These are phyloP conservation scores for Xenopus petersii DNA, from an alignment of 2,797 vertebrate species.

Conservation along the genomic window DNA sequence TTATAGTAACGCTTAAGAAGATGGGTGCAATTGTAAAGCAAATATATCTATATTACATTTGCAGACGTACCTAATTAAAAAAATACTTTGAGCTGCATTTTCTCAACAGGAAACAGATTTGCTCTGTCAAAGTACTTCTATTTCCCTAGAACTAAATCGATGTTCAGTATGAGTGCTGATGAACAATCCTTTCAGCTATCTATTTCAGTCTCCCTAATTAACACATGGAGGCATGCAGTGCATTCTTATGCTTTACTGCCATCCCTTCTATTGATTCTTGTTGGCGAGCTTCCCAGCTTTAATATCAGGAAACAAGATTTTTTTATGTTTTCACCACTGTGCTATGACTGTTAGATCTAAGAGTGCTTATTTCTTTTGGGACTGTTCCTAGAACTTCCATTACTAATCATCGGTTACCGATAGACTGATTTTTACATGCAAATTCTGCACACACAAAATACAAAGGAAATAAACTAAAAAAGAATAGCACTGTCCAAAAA, in stretches of 20 bases:
- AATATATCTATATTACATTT: not conserved
- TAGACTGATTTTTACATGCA: too few species aligned
- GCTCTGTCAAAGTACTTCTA: not conserved
- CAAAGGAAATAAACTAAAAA: too few species aligned
- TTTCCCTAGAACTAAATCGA: slow-evolving; percentile 1
- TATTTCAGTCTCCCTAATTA: slow-evolving; percentile 34
- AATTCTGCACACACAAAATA: not conserved
- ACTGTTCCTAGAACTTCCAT: not conserved
- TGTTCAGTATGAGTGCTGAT: slow-evolving; percentile 2
- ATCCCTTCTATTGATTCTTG: slow-evolving; percentile 32
- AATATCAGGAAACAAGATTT: slow-evolving; percentile 19
- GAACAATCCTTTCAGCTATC: slow-evolving; percentile 20
- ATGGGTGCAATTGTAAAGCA: too few species aligned
- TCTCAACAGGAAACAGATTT: slow-evolving; percentile 4
- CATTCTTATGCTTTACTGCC: slow-evolving; percentile 22
- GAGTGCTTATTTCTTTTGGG: slow-evolving; percentile 25
- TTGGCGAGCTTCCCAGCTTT: slow-evolving; percentile 37
- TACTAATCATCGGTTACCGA: not conserved
- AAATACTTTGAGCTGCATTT: not conserved
- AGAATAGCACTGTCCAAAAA: too few species aligned
- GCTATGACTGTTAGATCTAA: slow-evolving; percentile 18
- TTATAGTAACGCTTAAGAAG: too few species aligned
- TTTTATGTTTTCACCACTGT: slow-evolving; percentile 6
- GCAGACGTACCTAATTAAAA: not conserved
- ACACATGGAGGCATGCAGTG: slow-evolving; percentile 17